A percentile compares a stretch with the other conserved stretches of the same genome.
Conservation (phyloP, 2,113 vertebrate species). For the Probosciger aterrimus region DNA sequence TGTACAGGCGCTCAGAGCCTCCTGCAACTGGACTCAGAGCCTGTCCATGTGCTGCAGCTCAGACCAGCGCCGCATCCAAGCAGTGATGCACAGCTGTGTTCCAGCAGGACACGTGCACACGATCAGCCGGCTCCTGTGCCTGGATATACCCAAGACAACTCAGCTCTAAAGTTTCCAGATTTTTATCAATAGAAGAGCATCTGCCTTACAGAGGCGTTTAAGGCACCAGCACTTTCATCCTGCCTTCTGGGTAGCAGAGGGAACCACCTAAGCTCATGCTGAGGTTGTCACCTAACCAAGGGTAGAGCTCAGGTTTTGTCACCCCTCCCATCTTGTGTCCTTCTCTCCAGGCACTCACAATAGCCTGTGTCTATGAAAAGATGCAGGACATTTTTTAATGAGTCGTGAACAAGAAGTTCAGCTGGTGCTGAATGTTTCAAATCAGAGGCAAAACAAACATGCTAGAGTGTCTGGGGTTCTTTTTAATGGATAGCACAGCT, state of each 20-base stretch:
- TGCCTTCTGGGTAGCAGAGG: neutral
- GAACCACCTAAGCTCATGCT: neutral
- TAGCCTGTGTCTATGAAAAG: neutral
- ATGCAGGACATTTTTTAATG: conserved; percentile 32
- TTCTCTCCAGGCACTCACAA: neutral
- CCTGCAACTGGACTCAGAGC: fast-evolving
- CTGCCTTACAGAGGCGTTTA: fast-evolving
- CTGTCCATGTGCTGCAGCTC: neutral
- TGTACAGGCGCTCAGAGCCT: neutral
- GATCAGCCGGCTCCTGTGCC: neutral
- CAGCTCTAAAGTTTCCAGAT: neutral
- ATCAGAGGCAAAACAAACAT: conserved; percentile 57
- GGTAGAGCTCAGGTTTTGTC: neutral
- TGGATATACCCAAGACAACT: fast-evolving
- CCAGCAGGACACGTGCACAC: neutral
- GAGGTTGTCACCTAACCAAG: neutral
- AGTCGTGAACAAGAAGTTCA: conserved; percentile 49
- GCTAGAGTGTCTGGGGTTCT: conserved; percentile 49
- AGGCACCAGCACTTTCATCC: neutral
- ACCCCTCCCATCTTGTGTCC: neutral
- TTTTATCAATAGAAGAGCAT: neutral
- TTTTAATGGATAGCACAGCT: conserved; percentile 68
- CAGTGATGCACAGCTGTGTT: neutral
- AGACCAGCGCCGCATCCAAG: neutral
- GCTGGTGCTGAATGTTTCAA: conserved; percentile 56